Conservation (phyloP, 2,888 invertebrate genomes). For the Andrena chrysosceles region DNA sequence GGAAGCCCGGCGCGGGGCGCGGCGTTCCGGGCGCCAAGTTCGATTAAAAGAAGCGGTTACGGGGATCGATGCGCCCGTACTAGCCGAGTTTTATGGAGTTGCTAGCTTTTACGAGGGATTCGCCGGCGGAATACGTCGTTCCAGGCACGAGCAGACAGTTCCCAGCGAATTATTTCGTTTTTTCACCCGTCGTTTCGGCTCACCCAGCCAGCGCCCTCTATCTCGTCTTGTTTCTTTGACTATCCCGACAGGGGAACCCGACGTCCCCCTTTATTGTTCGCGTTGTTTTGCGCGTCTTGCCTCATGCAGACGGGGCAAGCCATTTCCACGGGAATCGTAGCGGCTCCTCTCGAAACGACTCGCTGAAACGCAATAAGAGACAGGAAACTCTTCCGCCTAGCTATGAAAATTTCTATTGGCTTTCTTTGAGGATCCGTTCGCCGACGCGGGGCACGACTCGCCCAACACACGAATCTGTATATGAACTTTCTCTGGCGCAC, state of each 20-base stretch:
- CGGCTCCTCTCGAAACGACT: conserved; percentile 64
- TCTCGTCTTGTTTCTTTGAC: conserved; percentile 52
- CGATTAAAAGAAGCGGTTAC: conserved; percentile 67
- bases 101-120: conserved; percentile 55
- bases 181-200: neutral
- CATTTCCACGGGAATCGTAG: conserved; percentile 51
- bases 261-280: neutral
- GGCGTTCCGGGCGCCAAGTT: conserved; percentile 47
- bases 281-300: conserved; percentile 17
- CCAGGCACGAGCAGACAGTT: conserved; percentile 20
- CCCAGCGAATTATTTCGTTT: conserved; percentile 40
- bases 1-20: neutral
- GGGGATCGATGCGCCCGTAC: conserved; percentile 57
- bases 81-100: conserved; percentile 53
- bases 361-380: conserved; percentile 69
- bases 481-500: conserved; percentile 30
- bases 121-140: conserved; percentile 39
- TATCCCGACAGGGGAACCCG: conserved; percentile 46
- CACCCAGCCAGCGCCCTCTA: neutral
- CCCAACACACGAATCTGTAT: conserved; percentile 4
- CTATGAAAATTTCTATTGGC: conserved; percentile 66
- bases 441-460: conserved; percentile 12
- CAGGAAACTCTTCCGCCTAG: conserved; percentile 30
- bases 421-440: conserved; percentile 51
- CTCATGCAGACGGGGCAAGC: conserved; percentile 32